phyloP scores from a whole-genome alignment of 2,797 vertebrate species.

The Pseudocheirus occidentalis region DNA sequence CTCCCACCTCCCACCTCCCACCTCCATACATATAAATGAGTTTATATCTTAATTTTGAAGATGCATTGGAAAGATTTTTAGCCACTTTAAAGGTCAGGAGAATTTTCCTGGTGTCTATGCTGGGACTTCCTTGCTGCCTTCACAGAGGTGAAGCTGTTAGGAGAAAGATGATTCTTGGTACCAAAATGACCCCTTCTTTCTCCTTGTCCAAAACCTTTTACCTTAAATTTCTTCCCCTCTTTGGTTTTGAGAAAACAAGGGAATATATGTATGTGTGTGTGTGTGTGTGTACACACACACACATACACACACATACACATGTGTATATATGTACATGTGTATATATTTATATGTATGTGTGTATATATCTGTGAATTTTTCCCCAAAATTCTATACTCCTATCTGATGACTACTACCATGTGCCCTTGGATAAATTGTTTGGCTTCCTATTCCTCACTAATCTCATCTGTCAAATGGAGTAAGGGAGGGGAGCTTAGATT shows the following conservation, averaged over 20 bases:
- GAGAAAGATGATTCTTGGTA: neutral
- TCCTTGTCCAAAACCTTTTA: neutral
- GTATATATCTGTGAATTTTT: neutral
- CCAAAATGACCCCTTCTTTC: neutral
- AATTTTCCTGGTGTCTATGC: neutral
- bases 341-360: too few relatives aligned
- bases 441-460: neutral
- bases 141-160: neutral
- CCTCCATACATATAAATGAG: neutral
- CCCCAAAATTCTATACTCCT: neutral
- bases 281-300: too few relatives aligned
- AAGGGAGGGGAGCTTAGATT: neutral
- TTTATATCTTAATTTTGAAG: neutral
- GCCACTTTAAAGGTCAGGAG: neutral
- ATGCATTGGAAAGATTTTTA: neutral
- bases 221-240: neutral
- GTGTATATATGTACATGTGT: too few relatives aligned
- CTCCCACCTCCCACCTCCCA: too few relatives aligned
- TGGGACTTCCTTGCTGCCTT: neutral
- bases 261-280: neutral
- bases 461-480: neutral
- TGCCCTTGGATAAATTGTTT: neutral
- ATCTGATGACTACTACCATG: neutral
- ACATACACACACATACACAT: too few relatives aligned
- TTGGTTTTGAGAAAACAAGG: neutral